Conservation (phyloP, 2,113 vertebrate species). For the Lampris incognitus region DNA sequence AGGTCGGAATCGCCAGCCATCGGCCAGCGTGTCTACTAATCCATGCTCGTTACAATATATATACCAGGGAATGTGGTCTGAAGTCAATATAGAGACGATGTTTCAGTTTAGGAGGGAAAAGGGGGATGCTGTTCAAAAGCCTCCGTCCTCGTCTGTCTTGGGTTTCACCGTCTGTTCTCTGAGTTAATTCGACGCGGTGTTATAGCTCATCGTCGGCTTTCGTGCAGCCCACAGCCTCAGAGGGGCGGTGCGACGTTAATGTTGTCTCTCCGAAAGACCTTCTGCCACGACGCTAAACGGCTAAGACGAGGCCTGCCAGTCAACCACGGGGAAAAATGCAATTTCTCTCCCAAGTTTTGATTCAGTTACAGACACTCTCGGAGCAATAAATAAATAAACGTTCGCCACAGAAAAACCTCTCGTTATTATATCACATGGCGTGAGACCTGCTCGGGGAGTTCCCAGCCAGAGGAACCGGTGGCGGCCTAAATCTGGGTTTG, state of each 20-base stretch:
- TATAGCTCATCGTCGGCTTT: constrained; percentile 32
- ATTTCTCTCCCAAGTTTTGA: constrained; percentile 52
- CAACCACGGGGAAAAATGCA: constrained; percentile 40
- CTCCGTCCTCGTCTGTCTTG: constrained; percentile 7
- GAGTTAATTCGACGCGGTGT: constrained; percentile 32
- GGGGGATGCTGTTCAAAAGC: constrained; percentile 23
- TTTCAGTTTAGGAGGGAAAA: constrained; percentile 12
- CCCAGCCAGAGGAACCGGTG: constrained; percentile 4
- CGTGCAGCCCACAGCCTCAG: constrained; percentile 17
- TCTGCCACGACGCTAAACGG: constrained; percentile 42
- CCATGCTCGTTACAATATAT: not conserved
- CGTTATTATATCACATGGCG: constrained; percentile 32
- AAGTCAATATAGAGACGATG: constrained; percentile 40
- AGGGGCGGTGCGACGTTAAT: constrained; percentile 38
- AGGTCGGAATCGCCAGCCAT: too few relatives aligned
- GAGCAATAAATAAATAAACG: constrained; percentile 45
- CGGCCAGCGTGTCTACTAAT: too few relatives aligned
- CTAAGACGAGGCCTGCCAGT: constrained; percentile 34
- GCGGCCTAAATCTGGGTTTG: constrained; percentile 35
- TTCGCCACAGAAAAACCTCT: constrained; percentile 42
- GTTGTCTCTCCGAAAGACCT: constrained; percentile 42
- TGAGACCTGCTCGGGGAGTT: constrained; percentile 35
- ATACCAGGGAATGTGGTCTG: constrained; percentile 18
- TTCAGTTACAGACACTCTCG: constrained; percentile 57
- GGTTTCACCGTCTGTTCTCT: constrained; percentile 22